phyloP scores from a whole-genome alignment of 2,113 vertebrate species.

The Vidua chalybeata region DNA sequence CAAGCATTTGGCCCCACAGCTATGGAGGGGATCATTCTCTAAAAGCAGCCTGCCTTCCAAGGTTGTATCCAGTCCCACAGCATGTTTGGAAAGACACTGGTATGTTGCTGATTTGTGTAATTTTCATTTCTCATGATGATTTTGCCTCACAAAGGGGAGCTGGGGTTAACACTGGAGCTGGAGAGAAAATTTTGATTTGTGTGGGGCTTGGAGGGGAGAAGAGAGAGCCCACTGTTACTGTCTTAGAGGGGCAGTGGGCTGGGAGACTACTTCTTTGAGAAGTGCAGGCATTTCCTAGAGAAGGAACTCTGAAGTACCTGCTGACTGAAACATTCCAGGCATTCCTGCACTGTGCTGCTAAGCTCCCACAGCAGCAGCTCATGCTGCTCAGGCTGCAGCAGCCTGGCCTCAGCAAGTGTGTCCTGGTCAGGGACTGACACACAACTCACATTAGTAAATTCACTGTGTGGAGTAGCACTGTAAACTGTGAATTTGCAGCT shows the following conservation, averaged over 20 bases:
- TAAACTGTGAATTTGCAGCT: neutral
- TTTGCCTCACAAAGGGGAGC: neutral
- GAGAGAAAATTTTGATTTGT: neutral
- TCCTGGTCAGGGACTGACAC: neutral
- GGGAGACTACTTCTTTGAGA: neutral
- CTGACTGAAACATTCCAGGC: conserved; percentile 18
- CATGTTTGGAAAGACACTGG: neutral
- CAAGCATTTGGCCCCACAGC: neutral
- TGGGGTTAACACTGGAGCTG: neutral
- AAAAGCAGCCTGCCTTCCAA: neutral
- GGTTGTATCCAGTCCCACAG: neutral
- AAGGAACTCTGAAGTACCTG: neutral
- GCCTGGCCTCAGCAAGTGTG: neutral
- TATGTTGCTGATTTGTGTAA: neutral
- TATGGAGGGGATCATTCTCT: neutral
- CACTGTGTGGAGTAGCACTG: neutral
- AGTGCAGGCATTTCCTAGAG: neutral
- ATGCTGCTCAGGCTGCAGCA: neutral
- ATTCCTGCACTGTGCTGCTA: neutral
- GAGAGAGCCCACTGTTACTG: neutral
- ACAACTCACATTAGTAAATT: neutral
- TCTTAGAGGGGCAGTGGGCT: neutral
- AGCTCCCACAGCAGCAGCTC: neutral
- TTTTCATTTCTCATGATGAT: neutral
- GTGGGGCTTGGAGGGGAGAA: neutral